phyloP scores from a whole-genome alignment of 2,888 invertebrate genomes.

The Electrophaes corylata region DNA sequence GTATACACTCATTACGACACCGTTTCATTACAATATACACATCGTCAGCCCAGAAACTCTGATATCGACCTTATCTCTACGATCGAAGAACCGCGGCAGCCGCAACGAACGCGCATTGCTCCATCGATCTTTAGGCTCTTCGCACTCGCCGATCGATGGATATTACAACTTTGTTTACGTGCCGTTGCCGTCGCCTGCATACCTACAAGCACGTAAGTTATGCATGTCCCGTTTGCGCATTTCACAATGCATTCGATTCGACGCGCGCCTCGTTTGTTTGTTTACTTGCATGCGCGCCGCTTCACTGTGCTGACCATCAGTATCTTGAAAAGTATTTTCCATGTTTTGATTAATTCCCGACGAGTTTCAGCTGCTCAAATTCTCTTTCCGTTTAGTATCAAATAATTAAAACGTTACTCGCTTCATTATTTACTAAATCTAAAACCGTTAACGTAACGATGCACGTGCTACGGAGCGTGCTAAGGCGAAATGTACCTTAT shows the following conservation, averaged over 20 bases:
- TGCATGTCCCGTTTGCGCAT: constrained; percentile 70
- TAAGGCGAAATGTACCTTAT: constrained; percentile 45
- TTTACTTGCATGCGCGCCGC: constrained; percentile 59
- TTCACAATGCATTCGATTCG: constrained; percentile 64
- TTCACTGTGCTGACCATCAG: constrained; percentile 34
- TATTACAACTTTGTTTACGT: constrained; percentile 66
- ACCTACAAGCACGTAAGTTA: constrained; percentile 70
- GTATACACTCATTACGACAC: constrained; percentile 47
- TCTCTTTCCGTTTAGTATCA: constrained; percentile 39
- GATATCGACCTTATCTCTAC: constrained; percentile 26
- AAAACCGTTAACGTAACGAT: constrained; percentile 60
- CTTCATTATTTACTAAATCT: constrained; percentile 58
- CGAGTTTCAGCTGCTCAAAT: constrained; percentile 27
- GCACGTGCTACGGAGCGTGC: constrained; percentile 48
- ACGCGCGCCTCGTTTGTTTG: constrained; percentile 65
- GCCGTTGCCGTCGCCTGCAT: constrained; percentile 49
- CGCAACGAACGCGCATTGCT: constrained; percentile 39
- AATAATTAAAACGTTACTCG: constrained; percentile 47
- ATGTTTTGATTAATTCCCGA: constrained; percentile 28
- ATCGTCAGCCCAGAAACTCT: constrained; percentile 17
- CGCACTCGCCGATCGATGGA: constrained; percentile 53
- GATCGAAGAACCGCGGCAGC: constrained; percentile 25
- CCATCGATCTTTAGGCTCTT: constrained; percentile 46
- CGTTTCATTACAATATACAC: constrained; percentile 32
- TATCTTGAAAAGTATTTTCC: constrained; percentile 30